Evolutionary conservation across 2,797 vertebrate genomes (phyloP), one percentile per base, ranked within the genome.

Genomic region (Falco peregrinus): DNA sequence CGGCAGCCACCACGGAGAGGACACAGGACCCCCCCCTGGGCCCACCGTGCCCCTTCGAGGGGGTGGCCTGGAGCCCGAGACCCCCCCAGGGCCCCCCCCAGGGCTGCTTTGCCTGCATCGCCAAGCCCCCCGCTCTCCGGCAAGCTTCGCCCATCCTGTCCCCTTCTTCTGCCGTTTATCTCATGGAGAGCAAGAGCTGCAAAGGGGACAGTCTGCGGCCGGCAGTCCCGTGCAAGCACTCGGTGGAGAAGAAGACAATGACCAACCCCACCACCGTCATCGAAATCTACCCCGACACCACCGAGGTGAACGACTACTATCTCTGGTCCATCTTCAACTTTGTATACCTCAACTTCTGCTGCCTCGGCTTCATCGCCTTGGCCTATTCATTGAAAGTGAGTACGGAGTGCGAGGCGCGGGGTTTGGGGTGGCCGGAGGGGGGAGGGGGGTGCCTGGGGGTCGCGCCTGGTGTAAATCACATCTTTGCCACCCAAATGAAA

Each of bases 341-440:
- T n/a, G 98, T 98, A 97, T 98, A 98, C 98, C 98, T 98, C 98
- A 98, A 98, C 97, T 98, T 98, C 97, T 98, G 98, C 98, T 98
- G 98, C 93, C 97, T 98, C 28, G 98, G 98, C 91, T 98, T 98
- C 97, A 98, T 98, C 15, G 98, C 98, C 35, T 93, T 98, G 97
- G 98, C 98, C 95, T 98, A 98, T 97, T 98, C 98, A 16, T 65
- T 98, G 93, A 98, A 98, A 96, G 98, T 98, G 96, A 98, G 98
- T 97, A 81, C 71, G 1, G 54, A 87, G 50, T 6, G 1, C 1
- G 1, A 37, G 51, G 41, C 26, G 8, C 0, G 4, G 79, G 61
- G 8, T 6, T 4, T 10, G 17, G 80, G 73, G 14, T n/a, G 61
- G 39, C 48, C 1, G 0, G 50, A 25, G 63, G 6, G 2, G 7